Evolutionary conservation across 2,113 vertebrate species (phyloP).

Genomic region (Pelmatolapia mariae): DNA sequence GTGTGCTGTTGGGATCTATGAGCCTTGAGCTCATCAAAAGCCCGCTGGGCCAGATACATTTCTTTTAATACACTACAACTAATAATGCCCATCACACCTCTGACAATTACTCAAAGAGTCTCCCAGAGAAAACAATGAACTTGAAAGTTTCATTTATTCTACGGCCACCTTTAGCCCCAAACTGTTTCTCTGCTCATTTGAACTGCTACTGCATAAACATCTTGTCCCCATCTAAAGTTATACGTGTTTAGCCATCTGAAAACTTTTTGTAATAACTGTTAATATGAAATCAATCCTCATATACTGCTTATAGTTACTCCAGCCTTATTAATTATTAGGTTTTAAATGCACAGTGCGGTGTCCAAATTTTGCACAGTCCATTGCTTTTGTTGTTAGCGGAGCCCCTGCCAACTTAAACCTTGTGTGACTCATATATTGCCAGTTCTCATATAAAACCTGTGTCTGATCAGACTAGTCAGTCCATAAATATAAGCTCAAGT

Average conservation of each 20-base stretch:
- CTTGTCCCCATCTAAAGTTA: neutral
- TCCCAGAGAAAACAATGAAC: neutral
- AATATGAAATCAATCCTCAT: neutral
- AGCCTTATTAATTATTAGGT: neutral
- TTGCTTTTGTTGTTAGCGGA: neutral
- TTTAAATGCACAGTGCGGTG: neutral
- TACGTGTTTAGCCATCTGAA: neutral
- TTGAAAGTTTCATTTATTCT: slow-evolving; percentile 11
- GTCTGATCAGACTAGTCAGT: neutral
- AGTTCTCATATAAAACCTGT: neutral
- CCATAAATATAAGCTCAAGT: neutral
- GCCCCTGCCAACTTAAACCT: neutral
- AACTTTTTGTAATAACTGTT: neutral
- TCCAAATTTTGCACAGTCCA: neutral
- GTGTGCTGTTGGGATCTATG: neutral
- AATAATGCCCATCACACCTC: neutral
- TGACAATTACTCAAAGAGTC: slow-evolving; percentile 27
- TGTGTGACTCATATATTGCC: neutral
- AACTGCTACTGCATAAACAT: neutral
- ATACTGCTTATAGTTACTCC: neutral
- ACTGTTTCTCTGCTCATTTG: neutral
- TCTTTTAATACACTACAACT: slow-evolving; percentile 5
- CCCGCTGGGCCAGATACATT: neutral
- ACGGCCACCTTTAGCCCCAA: neutral
- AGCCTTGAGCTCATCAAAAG: neutral